Evolutionary conservation across 2,797 vertebrate species (phyloP), one percentile per base, ranked within the genome.

Genomic region (Cuniculus paca): DNA sequence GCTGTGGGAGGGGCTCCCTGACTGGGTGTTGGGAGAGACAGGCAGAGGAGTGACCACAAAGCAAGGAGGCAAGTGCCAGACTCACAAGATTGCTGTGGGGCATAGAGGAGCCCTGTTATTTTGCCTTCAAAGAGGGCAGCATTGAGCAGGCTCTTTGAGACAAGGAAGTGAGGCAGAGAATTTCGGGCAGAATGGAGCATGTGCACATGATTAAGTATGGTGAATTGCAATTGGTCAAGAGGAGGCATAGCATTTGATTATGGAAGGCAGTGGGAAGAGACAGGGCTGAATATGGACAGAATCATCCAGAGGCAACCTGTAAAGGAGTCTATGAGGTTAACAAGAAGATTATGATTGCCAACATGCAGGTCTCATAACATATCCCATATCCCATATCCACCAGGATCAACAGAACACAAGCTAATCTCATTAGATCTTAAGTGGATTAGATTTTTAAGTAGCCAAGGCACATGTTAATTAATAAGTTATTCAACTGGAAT

Each of bases 201-300:
- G 2, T 26, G 31, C 7, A 14, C 6, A 28, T 4, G 10, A 19
- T 7, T 7, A 58, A 90, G 28, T 22, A 31, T 19, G 1, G 24
- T 68, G 26, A 22, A 17, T 5, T 10, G 39, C 5, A 28, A 9
- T 56, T 22, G 6, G 36, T 65, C 14, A 9, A 28, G 19, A 54
- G 50, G n/a, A 52, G 5, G 45, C 45, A 2, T 28, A 75, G 20
- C 52, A 58, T 11, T 20, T 5, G 63, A 17, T 11, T 50, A 14
- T 0, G 6, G 70, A 28, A 34, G 58, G 50, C 8, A 6, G 10
- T 2, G 3, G 20, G 14, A 22, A 75, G 10, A 2, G 16, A 19
- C 4, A 16, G 60, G n/a, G 34, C 7, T 31, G 2, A 31, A 5
- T 2, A 1, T 52, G 12, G 7, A 34, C 19, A n/a, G 31, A 81